Percentiles rank a stretch among this genome's conserved stretches.
These are phyloP conservation scores for Parascotia fuliginaria DNA, from an alignment of 2,888 invertebrate species.

Conservation along the genomic window DNA sequence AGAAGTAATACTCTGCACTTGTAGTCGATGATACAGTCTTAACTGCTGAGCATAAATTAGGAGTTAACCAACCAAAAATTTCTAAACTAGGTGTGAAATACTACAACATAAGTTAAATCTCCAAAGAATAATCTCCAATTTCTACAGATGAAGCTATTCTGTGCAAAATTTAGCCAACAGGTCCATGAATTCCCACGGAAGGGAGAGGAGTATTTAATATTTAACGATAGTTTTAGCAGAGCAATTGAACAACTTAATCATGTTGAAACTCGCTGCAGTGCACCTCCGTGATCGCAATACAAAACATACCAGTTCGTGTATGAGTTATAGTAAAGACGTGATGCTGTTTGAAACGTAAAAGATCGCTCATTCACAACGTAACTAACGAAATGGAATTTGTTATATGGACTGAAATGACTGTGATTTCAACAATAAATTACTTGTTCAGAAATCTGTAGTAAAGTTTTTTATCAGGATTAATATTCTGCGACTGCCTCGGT, in stretches of 20 bases:
- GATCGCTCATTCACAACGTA: neutral
- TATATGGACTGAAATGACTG: neutral
- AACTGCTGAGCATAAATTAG: too few species aligned
- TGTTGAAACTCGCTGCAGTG: conserved; percentile 13
- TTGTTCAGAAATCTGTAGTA: too few species aligned
- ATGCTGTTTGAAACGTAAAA: conserved; percentile 1
- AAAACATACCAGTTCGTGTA: conserved; percentile 8
- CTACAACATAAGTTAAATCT: too few species aligned
- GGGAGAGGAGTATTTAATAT: conserved; percentile 11
- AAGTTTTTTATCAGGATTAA: too few species aligned
- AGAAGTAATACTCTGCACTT: too few species aligned
- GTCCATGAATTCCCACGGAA: neutral
- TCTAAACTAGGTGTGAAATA: too few species aligned
- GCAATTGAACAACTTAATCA: conserved; percentile 26
- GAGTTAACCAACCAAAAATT: too few species aligned
- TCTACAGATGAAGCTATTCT: too few species aligned
- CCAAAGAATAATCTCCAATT: too few species aligned
- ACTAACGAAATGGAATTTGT: neutral
- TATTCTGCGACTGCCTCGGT: too few species aligned
- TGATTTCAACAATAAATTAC: too few species aligned
- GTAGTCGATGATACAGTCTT: too few species aligned
- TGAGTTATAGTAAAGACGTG: conserved; percentile 27
- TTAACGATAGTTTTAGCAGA: neutral
- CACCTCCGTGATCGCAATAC: conserved; percentile 18
- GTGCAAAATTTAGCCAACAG: neutral